Evolutionary conservation across 2,888 invertebrate genomes (phyloP).

Genomic region (Brachypalpus laphriformis): DNA sequence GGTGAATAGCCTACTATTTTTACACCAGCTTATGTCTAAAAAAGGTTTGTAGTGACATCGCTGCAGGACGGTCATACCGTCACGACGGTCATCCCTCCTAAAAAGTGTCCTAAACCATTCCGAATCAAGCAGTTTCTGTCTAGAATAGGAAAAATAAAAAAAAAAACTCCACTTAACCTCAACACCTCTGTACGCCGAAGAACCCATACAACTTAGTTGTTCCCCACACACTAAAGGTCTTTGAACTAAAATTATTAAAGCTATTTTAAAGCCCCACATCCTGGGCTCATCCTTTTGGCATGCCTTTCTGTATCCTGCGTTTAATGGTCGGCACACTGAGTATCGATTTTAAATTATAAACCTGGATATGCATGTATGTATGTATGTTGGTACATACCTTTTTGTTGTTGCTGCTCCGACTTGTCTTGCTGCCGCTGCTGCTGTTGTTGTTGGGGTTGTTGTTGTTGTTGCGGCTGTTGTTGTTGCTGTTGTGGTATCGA

Average conservation of each 20-base stretch:
- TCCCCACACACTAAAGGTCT: slow-evolving; percentile 31
- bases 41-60: too few species aligned
- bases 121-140: too few species aligned
- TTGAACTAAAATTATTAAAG: slow-evolving; percentile 56
- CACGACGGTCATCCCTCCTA: too few species aligned
- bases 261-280: slow-evolving; percentile 56
- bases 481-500: slow-evolving; percentile 49
- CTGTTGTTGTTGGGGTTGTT: slow-evolving; percentile 13
- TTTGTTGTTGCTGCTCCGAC: slow-evolving; percentile 59
- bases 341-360: slow-evolving; percentile 62
- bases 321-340: slow-evolving; percentile 31
- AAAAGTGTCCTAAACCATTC: too few species aligned
- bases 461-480: slow-evolving; percentile 35
- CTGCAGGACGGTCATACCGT: too few species aligned
- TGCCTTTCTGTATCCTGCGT: slow-evolving; percentile 39
- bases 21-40: too few species aligned
- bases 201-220: neutral
- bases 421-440: slow-evolving; percentile 45
- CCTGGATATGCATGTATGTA: neutral
- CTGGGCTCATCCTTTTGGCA: slow-evolving; percentile 38
- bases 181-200: neutral
- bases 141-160: too few species aligned
- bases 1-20: too few species aligned
- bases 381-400: slow-evolving; percentile 37
- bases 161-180: too few species aligned